Evolutionary conservation across 2,113 vertebrate species (phyloP).

Genomic region (Psophia crepitans): DNA sequence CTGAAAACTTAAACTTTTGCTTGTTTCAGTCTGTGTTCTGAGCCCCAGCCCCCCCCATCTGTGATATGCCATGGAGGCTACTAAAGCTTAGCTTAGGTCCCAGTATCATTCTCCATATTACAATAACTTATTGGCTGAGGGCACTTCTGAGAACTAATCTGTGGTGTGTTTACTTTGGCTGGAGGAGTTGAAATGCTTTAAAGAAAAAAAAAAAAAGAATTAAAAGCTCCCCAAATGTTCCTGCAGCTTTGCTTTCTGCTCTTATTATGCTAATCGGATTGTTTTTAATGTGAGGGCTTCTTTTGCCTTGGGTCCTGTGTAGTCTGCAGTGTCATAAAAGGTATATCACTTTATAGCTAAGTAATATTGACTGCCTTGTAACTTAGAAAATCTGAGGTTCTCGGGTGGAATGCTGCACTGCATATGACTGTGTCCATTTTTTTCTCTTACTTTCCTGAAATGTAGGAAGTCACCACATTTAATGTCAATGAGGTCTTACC

Average conservation of each 20-base stretch:
- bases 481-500: background rate
- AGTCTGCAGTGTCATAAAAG: slow-evolving; percentile 31
- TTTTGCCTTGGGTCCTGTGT: slow-evolving; percentile 24
- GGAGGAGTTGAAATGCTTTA: slow-evolving; percentile 27
- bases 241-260: background rate
- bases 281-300: slow-evolving; percentile 44
- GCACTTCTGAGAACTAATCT: slow-evolving; percentile 32
- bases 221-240: slow-evolving; percentile 42
- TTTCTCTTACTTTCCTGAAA: background rate
- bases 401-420: background rate
- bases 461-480: background rate
- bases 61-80: background rate
- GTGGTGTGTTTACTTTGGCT: slow-evolving; percentile 46
- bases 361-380: background rate
- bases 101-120: background rate
- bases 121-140: slow-evolving; percentile 26
- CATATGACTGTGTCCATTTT: background rate
- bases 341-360: slow-evolving; percentile 7
- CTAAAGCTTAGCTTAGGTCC: slow-evolving; percentile 1
- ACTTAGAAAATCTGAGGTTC: background rate
- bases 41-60: background rate
- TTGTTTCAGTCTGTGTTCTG: background rate
- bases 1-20: background rate
- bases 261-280: slow-evolving; percentile 54
- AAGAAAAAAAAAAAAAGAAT: background rate